Conservation (phyloP, 1,140 invertebrate species). For the Mamestra configurata region DNA sequence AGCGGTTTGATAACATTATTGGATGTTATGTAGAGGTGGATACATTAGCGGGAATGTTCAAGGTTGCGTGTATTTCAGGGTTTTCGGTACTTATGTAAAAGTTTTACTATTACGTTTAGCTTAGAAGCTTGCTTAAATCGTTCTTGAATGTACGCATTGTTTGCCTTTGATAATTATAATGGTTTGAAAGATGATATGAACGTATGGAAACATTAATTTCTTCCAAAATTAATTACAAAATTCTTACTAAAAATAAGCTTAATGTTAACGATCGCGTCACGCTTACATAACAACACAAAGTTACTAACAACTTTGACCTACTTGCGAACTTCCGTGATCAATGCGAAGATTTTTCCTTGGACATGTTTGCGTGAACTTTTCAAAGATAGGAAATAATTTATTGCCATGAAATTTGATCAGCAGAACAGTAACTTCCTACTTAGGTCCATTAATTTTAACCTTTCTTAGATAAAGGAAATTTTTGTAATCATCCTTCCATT, state of each 20-base stretch:
- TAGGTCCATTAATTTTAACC: neutral
- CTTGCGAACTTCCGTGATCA: conserved; percentile 8
- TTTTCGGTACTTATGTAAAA: too few relatives aligned
- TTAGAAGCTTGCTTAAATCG: too few relatives aligned
- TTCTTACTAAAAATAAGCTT: neutral
- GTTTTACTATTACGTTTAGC: too few relatives aligned
- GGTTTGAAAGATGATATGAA: too few relatives aligned
- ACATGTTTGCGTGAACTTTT: conserved; percentile 11
- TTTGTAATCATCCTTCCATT: too few relatives aligned
- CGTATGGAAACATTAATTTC: too few relatives aligned
- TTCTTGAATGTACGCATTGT: too few relatives aligned
- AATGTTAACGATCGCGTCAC: neutral
- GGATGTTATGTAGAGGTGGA: neutral
- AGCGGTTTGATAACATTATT: conserved; percentile 16
- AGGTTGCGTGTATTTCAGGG: neutral
- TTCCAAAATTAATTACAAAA: neutral
- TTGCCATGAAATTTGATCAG: too few relatives aligned
- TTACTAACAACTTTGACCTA: conserved; percentile 13
- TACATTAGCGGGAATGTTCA: neutral
- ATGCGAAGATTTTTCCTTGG: neutral
- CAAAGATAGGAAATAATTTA: too few relatives aligned
- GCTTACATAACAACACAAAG: neutral
- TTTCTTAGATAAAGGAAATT: too few relatives aligned
- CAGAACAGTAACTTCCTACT: too few relatives aligned
- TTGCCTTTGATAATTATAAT: too few relatives aligned